These are phyloP conservation scores for Cherax quadricarinatus DNA, from an alignment of 1,140 invertebrate genomes.

Conservation along the genomic window DNA sequence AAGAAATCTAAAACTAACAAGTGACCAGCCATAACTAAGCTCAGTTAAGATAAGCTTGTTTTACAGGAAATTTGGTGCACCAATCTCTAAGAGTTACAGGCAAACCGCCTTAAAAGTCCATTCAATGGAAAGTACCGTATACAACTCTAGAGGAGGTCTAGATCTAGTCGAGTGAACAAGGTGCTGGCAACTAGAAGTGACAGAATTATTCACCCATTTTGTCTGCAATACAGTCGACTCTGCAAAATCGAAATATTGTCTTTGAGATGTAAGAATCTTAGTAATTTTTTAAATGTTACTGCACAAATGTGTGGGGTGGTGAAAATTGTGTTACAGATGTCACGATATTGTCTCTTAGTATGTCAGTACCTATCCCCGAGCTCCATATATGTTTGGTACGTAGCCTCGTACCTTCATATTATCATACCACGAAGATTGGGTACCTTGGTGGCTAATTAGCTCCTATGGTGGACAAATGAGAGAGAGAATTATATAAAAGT, in stretches of 20 bases:
- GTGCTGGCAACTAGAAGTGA: slow-evolving; percentile 53
- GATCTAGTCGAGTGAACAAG: slow-evolving; percentile 37
- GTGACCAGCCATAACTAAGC: slow-evolving; percentile 44
- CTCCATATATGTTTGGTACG: no score
- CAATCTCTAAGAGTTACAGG: slow-evolving; percentile 32
- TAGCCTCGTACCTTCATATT: no score
- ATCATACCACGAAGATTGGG: no score
- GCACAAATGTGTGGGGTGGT: background rate
- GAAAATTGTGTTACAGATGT: background rate
- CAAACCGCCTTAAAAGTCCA: slow-evolving; percentile 9
- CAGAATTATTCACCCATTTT: slow-evolving; percentile 59
- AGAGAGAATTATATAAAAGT: slow-evolving; percentile 23
- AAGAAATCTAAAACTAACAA: slow-evolving; percentile 37
- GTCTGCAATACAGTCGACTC: slow-evolving; percentile 46
- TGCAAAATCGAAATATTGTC: slow-evolving; percentile 47
- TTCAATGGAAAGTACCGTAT: slow-evolving; percentile 38
- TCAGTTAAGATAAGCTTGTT: slow-evolving; percentile 31
- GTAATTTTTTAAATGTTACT: background rate
- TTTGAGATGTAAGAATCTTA: slow-evolving; percentile 35
- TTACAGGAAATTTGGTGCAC: slow-evolving; percentile 25
- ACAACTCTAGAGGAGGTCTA: slow-evolving; percentile 15
- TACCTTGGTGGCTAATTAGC: background rate
- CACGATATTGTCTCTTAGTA: background rate
- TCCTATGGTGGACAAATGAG: slow-evolving; percentile 20
- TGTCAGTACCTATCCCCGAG: background rate